Conservation (phyloP, 2,113 vertebrate species). For the Pomatostomus ruficeps region DNA sequence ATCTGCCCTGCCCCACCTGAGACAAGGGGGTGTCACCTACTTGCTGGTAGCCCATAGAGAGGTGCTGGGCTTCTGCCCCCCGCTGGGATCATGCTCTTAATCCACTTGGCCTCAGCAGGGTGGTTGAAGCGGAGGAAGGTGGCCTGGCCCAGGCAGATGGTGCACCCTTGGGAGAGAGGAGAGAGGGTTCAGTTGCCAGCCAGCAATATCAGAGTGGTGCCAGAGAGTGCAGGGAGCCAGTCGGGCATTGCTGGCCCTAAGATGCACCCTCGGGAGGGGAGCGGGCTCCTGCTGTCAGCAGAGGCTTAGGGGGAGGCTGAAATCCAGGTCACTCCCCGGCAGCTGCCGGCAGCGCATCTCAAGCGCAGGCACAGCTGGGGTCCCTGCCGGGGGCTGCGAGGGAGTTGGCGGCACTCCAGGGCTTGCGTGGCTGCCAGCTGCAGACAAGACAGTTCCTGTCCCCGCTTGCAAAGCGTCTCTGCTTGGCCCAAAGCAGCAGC, state of each 20-base stretch:
- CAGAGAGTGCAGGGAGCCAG: fast-evolving
- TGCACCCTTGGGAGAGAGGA: conserved; percentile 78
- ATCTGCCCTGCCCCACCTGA: fast-evolving
- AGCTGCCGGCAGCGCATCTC: neutral
- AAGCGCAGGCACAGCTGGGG: conserved; percentile 33
- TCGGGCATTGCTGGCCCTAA: neutral
- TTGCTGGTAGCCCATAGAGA: conserved; percentile 62
- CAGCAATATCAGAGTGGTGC: fast-evolving
- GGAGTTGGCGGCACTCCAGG: neutral
- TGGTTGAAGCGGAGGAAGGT: conserved; percentile 95
- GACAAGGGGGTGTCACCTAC: conserved; percentile 55
- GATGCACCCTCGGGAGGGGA: neutral
- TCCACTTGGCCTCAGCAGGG: conserved; percentile 92
- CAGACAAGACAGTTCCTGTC: conserved; percentile 40
- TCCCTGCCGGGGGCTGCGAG: neutral
- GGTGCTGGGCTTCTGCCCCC: conserved; percentile 53
- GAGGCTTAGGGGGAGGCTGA: neutral
- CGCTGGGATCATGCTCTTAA: conserved; percentile 91
- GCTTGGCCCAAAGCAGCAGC: neutral
- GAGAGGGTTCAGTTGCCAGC: neutral
- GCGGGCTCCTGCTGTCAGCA: neutral
- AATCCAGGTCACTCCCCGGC: conserved; percentile 22
- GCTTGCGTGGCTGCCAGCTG: neutral
- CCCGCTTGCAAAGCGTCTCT: neutral
- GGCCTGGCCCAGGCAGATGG: conserved; percentile 94